These are phyloP conservation scores for Semotilus atromaculatus DNA, from an alignment of 2,797 vertebrate species.

Conservation along the genomic window DNA sequence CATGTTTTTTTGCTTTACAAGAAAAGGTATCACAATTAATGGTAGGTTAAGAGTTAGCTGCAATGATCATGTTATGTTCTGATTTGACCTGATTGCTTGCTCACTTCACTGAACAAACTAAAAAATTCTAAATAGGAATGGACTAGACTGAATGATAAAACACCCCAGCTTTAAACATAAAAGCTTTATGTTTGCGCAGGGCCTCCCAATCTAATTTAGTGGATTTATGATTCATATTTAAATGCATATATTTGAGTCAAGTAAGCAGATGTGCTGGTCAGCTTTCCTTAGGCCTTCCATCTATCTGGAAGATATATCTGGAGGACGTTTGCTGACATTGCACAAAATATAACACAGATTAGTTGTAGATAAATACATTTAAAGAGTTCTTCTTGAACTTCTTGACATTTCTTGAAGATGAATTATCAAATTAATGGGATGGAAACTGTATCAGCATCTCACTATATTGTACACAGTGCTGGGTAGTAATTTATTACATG, in stretches of 20 bases:
- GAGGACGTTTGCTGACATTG: constrained; percentile 3
- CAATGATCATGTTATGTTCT: neutral
- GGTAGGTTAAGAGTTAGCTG: neutral
- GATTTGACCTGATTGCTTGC: neutral
- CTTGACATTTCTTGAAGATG: neutral
- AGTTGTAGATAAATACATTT: neutral
- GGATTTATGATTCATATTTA: constrained; percentile 26
- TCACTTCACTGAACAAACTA: neutral
- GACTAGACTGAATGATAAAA: neutral
- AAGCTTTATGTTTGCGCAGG: constrained; percentile 32
- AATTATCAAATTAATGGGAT: neutral
- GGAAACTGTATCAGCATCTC: neutral
- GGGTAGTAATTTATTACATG: neutral
- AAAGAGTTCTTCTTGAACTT: neutral
- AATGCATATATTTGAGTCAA: neutral
- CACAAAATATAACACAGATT: neutral
- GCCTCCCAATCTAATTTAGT: constrained; percentile 31
- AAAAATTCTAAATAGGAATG: neutral
- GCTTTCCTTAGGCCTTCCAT: neutral
- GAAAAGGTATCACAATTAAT: neutral
- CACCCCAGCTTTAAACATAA: constrained; percentile 31
- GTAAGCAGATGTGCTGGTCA: constrained; percentile 1
- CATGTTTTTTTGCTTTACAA: neutral
- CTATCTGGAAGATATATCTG: constrained; percentile 13
- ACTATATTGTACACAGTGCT: neutral